Conservation (phyloP, 2,113 vertebrate species). For the Plotosus lineatus region DNA sequence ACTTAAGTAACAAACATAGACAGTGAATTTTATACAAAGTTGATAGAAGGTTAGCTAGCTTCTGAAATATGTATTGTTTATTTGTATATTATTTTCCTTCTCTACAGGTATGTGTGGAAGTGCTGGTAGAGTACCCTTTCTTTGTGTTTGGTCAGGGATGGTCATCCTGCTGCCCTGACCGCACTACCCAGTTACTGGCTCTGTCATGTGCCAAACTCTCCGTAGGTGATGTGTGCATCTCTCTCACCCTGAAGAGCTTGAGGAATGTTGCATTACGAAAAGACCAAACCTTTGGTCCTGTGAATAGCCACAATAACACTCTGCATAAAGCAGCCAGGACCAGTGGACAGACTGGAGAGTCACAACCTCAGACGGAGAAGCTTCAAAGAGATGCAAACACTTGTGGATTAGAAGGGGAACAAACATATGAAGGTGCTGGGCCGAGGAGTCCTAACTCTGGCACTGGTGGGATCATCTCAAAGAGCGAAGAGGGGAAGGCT, state of each 20-base stretch:
- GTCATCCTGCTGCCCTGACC: conserved; percentile 96
- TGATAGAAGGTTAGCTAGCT: not conserved
- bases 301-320: conserved; percentile 48
- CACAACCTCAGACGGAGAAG: conserved; percentile 65
- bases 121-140: conserved; percentile 97
- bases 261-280: conserved; percentile 81
- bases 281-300: conserved; percentile 55
- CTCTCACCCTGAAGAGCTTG: conserved; percentile 90
- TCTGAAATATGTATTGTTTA: not conserved
- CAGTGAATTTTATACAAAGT: not conserved
- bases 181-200: conserved; percentile 96
- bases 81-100: conserved; percentile 23
- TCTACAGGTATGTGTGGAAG: conserved; percentile 93
- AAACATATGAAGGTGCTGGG: conserved; percentile 64
- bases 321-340: conserved; percentile 78
- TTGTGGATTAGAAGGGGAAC: conserved; percentile 75
- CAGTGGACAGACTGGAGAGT: conserved; percentile 62
- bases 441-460: conserved; percentile 19
- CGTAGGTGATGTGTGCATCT: conserved; percentile 98
- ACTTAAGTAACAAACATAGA: not conserved
- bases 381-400: conserved; percentile 66
- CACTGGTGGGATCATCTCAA: conserved; percentile 71
- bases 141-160: conserved; percentile 99
- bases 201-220: conserved; percentile 96
- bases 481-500: conserved; percentile 81